phyloP scores from a whole-genome alignment of 2,888 invertebrate genomes.

The Elegia similella region DNA sequence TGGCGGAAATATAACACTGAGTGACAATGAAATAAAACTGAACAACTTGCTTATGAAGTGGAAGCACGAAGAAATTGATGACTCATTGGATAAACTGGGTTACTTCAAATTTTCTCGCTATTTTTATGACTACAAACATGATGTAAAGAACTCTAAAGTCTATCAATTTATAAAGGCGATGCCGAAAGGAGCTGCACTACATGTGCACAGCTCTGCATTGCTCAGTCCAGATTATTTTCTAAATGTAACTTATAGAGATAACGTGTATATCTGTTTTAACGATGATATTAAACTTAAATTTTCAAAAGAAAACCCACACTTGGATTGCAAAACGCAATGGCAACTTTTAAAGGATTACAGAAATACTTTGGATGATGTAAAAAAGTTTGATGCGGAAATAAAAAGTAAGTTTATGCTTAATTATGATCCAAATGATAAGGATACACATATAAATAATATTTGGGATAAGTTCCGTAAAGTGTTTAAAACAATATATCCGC shows the following conservation, averaged over 20 bases:
- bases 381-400: neutral
- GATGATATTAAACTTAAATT: neutral
- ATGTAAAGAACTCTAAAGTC: neutral
- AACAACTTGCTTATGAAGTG: neutral
- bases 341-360: neutral
- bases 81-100: neutral
- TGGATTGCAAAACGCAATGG: neutral
- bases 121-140: neutral
- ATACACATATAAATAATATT: neutral
- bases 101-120: neutral
- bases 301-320: neutral
- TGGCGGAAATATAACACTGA: neutral
- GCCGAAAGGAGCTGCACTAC: constrained; percentile 83
- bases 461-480: neutral
- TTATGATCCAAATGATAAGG: neutral
- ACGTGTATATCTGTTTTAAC: neutral
- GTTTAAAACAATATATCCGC: neutral
- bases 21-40: neutral
- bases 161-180: constrained; percentile 73
- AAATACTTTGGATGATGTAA: neutral
- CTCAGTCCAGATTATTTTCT: neutral
- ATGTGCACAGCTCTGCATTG: neutral
- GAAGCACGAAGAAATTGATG: neutral
- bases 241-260: neutral
- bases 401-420: neutral